Percentiles rank a stretch among this genome's conserved stretches.
Evolutionary conservation across 2,113 vertebrate species (phyloP).

Genomic region (Corythornis cristatus): DNA sequence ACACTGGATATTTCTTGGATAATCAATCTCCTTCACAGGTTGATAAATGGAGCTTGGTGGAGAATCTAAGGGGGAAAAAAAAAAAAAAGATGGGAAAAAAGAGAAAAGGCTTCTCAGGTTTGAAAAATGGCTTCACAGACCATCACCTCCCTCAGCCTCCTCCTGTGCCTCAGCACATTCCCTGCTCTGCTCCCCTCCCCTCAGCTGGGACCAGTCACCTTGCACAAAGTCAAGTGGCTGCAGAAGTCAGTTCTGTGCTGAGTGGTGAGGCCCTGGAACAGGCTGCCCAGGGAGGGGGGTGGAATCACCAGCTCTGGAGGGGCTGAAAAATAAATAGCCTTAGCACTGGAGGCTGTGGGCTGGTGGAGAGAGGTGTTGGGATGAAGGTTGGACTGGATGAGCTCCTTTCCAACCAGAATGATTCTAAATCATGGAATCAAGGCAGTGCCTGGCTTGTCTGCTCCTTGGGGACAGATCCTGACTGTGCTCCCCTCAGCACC

Average conservation of each 20-base stretch:
- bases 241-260: not conserved
- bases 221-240: not conserved
- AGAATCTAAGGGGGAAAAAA: not conserved
- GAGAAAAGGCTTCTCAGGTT: not conserved
- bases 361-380: too few relatives aligned
- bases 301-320: too few relatives aligned
- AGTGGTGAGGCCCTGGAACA: too few relatives aligned
- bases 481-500: not conserved
- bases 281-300: too few relatives aligned
- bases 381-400: too few relatives aligned
- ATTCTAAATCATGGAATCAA: not conserved
- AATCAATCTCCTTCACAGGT: not conserved
- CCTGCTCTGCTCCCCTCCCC: not conserved
- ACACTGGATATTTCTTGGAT: not conserved
- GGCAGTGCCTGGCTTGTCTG: not conserved
- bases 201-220: not conserved
- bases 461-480: not conserved
- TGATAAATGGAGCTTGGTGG: constrained; percentile 38
- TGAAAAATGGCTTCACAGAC: constrained; percentile 57
- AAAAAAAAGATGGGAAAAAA: not conserved
- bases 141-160: not conserved
- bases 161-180: not conserved
- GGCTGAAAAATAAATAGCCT: too few relatives aligned
- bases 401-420: too few relatives aligned
- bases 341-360: too few relatives aligned